phyloP scores from a whole-genome alignment of 2,113 vertebrate genomes.

The Cairina moschata region DNA sequence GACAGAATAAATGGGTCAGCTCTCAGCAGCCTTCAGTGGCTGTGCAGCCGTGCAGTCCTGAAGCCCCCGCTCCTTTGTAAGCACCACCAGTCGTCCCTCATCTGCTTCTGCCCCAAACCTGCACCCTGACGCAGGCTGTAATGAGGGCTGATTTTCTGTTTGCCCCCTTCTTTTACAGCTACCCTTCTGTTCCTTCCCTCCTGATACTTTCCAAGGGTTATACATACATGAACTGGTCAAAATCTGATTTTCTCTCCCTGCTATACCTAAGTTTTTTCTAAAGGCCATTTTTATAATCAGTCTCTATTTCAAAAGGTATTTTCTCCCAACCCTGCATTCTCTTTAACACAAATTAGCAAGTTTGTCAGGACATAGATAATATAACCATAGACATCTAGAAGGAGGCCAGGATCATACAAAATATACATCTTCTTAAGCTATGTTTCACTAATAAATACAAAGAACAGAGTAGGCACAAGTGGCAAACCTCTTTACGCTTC shows the following conservation, averaged over 20 bases:
- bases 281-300: background rate
- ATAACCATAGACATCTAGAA: fast-evolving
- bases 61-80: background rate
- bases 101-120: background rate
- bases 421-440: background rate
- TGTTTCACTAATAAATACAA: fast-evolving
- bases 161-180: background rate
- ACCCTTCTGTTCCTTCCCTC: background rate
- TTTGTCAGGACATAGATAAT: background rate
- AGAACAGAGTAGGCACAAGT: background rate
- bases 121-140: fast-evolving
- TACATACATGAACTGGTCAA: background rate
- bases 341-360: fast-evolving
- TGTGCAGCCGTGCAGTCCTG: no score
- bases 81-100: background rate
- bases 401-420: background rate
- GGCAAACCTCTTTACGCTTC: background rate
- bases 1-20: fast-evolving
- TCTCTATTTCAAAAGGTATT: background rate
- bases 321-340: background rate
- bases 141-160: fast-evolving
- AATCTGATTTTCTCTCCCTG: background rate
- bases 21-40: background rate
- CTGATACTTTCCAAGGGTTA: background rate
- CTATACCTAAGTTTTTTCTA: background rate